phyloP scores from a whole-genome alignment of 2,113 vertebrate genomes.

The Alexandromys fortis region DNA sequence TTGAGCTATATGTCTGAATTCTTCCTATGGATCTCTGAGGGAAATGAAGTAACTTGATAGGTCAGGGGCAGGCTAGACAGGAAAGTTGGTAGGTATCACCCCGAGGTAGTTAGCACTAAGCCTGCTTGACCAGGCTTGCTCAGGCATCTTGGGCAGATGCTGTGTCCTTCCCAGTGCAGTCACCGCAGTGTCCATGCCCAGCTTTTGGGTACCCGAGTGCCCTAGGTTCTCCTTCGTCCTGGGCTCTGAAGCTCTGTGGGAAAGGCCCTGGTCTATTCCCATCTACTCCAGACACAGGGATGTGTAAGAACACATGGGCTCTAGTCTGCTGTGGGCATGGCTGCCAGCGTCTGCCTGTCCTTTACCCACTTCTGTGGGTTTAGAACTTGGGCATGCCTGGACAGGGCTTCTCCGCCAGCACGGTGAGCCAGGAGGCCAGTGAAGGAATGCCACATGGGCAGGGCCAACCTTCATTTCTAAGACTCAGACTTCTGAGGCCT shows the following conservation, averaged over 20 bases:
- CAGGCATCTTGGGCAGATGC: neutral
- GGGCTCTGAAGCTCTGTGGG: neutral
- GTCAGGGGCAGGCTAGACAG: neutral
- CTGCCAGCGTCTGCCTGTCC: neutral
- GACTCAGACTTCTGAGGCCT: neutral
- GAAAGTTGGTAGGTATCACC: neutral
- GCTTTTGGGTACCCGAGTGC: neutral
- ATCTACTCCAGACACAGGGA: neutral
- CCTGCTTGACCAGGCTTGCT: neutral
- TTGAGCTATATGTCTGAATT: neutral
- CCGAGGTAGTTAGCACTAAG: neutral
- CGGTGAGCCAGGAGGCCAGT: neutral
- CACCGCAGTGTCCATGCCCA: neutral
- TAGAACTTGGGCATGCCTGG: neutral
- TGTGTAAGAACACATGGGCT: neutral
- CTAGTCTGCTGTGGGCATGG: too few relatives aligned
- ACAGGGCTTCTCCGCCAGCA: neutral
- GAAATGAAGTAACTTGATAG: neutral
- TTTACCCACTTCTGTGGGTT: neutral
- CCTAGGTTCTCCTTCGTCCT: neutral
- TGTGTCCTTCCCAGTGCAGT: fast-evolving
- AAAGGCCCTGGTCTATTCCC: neutral
- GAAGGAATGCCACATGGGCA: neutral
- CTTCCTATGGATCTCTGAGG: neutral
- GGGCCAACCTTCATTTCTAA: neutral